Conservation (phyloP, 2,797 vertebrate species). For the Allenopithecus nigroviridis region DNA sequence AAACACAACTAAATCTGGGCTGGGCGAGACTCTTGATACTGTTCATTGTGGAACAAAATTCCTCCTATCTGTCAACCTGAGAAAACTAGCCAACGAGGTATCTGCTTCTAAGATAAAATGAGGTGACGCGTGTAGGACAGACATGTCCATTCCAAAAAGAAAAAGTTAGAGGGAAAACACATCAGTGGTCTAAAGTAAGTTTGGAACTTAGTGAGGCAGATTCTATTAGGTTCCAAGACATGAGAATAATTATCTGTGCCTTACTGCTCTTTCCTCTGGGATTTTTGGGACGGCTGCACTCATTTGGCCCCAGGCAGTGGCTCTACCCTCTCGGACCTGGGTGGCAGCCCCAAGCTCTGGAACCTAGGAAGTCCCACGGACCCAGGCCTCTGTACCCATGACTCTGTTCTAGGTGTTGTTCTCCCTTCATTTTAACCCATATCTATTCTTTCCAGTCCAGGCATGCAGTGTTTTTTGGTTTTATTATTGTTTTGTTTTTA, state of each 20-base stretch:
- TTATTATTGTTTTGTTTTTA: not conserved
- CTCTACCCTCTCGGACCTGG: not conserved
- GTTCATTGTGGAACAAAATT: not conserved
- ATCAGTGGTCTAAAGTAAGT: not conserved
- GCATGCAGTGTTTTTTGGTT: not conserved
- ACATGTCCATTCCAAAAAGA: not conserved
- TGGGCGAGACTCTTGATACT: not conserved
- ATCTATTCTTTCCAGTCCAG: not conserved
- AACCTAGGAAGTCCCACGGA: not conserved
- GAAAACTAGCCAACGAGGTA: not conserved
- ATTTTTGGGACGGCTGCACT: not conserved
- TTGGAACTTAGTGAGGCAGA: not conserved
- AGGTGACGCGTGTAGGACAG: not conserved
- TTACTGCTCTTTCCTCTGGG: not conserved
- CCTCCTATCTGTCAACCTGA: not conserved
- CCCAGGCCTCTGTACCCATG: not conserved
- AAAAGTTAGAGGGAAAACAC: not conserved
- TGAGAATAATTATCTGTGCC: not conserved
- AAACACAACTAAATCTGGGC: not conserved
- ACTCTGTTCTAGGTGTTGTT: not conserved
- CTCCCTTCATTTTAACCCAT: not conserved
- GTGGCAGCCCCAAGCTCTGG: not conserved
- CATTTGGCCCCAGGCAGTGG: not conserved
- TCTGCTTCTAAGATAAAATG: not conserved
- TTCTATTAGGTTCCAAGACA: not conserved